A percentile compares a stretch with the other conserved stretches of the same genome.
phyloP scores from a whole-genome alignment of 1,140 invertebrate genomes.

The Ylistrum balloti region DNA sequence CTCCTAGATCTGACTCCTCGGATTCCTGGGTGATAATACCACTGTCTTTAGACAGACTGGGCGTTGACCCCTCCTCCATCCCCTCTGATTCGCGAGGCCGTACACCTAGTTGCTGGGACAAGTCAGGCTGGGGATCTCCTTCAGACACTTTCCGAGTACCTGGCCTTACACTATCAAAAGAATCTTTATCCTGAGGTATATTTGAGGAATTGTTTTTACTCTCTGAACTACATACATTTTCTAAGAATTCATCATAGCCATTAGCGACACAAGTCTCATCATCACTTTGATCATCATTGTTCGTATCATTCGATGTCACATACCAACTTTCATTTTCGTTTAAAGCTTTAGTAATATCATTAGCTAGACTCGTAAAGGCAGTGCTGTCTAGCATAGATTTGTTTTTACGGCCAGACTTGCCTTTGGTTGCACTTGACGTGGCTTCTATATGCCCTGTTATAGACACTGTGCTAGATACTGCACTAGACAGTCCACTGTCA shows the following conservation, averaged over 20 bases:
- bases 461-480: constrained; percentile 41
- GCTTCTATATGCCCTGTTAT: neutral
- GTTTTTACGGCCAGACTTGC: neutral
- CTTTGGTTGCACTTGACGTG: constrained; percentile 1
- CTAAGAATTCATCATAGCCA: constrained; percentile 73
- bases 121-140: neutral
- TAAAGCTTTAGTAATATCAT: constrained; percentile 65
- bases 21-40: constrained; percentile 60
- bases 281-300: constrained; percentile 72
- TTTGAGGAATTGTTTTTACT: constrained; percentile 21
- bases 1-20: constrained; percentile 52
- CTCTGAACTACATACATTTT: constrained; percentile 50
- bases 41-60: constrained; percentile 63
- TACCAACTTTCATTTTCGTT: constrained; percentile 65
- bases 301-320: constrained; percentile 49
- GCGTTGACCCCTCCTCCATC: constrained; percentile 19
- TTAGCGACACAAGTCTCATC: constrained; percentile 75
- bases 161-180: neutral
- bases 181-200: constrained; percentile 27
- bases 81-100: constrained; percentile 45
- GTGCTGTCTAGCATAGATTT: constrained; percentile 39
- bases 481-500: constrained; percentile 49
- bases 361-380: constrained; percentile 60
- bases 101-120: neutral
- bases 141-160: neutral